Percentiles rank a stretch among this genome's conserved stretches.
Evolutionary conservation across 2,888 invertebrate species (phyloP).

Genomic region (Gnatocerus cornutus): DNA sequence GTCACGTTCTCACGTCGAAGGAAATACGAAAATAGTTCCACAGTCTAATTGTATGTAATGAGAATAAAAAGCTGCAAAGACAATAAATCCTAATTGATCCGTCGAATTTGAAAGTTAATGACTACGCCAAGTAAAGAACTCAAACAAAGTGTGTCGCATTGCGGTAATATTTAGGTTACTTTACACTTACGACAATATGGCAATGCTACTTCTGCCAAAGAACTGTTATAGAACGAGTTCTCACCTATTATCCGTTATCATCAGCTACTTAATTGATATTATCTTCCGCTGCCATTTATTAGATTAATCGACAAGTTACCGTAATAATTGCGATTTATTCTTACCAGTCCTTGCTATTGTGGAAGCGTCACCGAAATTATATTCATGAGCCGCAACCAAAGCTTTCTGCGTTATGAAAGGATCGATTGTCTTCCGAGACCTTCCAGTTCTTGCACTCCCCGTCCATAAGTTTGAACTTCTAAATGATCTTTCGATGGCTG

Average conservation of each 20-base stretch:
- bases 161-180: slow-evolving; percentile 48
- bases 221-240: slow-evolving; percentile 47
- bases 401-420: slow-evolving; percentile 84
- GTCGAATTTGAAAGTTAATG: slow-evolving; percentile 37
- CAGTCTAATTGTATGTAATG: slow-evolving; percentile 22
- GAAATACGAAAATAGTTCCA: slow-evolving; percentile 22
- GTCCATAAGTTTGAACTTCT: slow-evolving; percentile 78
- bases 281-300: slow-evolving; percentile 33
- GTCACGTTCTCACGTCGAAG: slow-evolving; percentile 34
- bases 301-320: slow-evolving; percentile 26
- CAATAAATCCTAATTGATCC: slow-evolving; percentile 42
- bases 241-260: slow-evolving; percentile 46
- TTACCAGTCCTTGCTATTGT: slow-evolving; percentile 71
- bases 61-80: slow-evolving; percentile 30
- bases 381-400: slow-evolving; percentile 77
- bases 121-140: slow-evolving; percentile 23
- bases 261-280: slow-evolving; percentile 36
- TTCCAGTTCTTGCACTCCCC: slow-evolving; percentile 79
- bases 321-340: slow-evolving; percentile 10
- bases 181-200: slow-evolving; percentile 38
- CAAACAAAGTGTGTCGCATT: slow-evolving; percentile 47
- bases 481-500: slow-evolving; percentile 83
- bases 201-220: slow-evolving; percentile 27
- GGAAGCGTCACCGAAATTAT: slow-evolving; percentile 68
- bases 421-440: slow-evolving; percentile 77